Evolutionary conservation across 2,888 invertebrate genomes (phyloP), one percentile per base, ranked within the genome.

Genomic region (Troides oblongomaculatus): DNA sequence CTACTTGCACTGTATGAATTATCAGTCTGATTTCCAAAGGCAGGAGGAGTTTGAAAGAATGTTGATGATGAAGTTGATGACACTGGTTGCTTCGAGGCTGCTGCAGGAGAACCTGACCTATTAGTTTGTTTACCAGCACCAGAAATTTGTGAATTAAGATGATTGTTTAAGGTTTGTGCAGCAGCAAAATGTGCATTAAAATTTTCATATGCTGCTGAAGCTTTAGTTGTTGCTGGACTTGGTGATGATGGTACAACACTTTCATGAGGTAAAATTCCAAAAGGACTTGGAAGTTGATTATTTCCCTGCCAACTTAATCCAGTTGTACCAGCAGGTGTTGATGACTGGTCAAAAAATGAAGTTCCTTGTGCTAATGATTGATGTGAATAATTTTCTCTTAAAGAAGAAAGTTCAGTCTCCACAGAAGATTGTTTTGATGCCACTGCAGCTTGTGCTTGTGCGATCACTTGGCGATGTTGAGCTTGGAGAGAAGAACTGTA

Each of bases 251-350:
- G 93, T 74, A 95, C 95, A 75, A 96, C 95, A 90, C 95, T 96
- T 87, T 96, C 96, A 84, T 96, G 96, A 23, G 96, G 96, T 79
- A 96, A 86, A 78, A 96, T 95, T 72, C 96, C 96, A 85, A 96
- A 96, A 1, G 96, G 96, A 79, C 96, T 96, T 56, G 94, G 94
- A 50, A 95, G 87, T 81, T 95, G 94, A 78, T 92, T 94, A 77
- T 94, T 95, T 78, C 96, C 95, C 85, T 96, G 96, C 96, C 97
- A 97, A 78, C 94, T 94, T 72, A 95, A 87, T 73, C 92, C 90
- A 70, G 89, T 77, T 73, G 93, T 84, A 74, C 91, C 83, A 68
- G 90, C 91, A 69, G 94, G 92, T 18, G 94, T 89, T 50, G 93
- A 87, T 61, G 94, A 89, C 78, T 95, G 95, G 78, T 96, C 96